Evolutionary conservation across 2,113 vertebrate genomes (phyloP).

Genomic region (Crotalus viridis): DNA sequence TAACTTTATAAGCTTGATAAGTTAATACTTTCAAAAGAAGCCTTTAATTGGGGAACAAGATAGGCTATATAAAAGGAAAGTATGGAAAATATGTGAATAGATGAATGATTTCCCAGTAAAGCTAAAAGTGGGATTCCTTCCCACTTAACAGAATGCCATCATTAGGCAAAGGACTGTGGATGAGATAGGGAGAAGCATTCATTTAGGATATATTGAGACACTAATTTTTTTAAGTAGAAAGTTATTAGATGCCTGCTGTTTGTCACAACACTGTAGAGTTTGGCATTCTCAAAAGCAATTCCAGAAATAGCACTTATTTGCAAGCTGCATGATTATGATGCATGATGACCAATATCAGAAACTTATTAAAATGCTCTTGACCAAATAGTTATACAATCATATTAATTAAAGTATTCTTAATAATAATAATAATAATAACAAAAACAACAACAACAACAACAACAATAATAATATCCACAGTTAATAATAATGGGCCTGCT

Average conservation of each 20-base stretch:
- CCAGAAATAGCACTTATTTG: conserved; percentile 35
- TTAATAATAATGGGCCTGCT: not conserved
- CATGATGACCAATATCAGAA: conserved; percentile 37
- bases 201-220: conserved; percentile 18
- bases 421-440: not conserved
- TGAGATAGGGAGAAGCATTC: conserved; percentile 1
- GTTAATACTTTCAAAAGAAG: not conserved
- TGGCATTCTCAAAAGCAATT: conserved; percentile 37
- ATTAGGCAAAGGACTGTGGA: fast-evolving
- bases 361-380: conserved; percentile 37
- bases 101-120: not conserved
- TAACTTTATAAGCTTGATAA: not conserved
- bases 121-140: not conserved
- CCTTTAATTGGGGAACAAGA: not conserved
- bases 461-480: not conserved
- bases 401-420: not conserved
- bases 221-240: conserved; percentile 30
- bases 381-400: conserved; percentile 23
- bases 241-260: conserved; percentile 35
- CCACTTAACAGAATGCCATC: not conserved
- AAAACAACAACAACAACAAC: not conserved
- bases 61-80: not conserved
- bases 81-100: not conserved
- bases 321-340: conserved; percentile 36
- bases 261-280: conserved; percentile 28